Base-by-base conservation (phyloP, 2,113 vertebrate genomes). In the Chionodraco myersi region DNA sequence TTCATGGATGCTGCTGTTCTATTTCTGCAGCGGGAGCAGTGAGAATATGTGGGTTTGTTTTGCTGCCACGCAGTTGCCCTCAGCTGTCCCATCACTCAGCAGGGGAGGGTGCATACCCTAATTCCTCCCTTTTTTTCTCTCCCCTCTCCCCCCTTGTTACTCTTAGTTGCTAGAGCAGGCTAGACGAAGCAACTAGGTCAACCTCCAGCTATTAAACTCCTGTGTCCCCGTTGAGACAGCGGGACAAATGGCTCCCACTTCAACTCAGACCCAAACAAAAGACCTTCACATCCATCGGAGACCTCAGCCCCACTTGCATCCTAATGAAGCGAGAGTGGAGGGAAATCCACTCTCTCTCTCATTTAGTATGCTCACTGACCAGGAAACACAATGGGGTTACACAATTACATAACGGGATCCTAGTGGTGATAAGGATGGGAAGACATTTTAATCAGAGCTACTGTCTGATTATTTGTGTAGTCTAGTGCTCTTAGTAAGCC, bases 31-130 rank as follows among this genome's bases (percentile, higher is more conserved):
- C 0, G 18, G 13, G 45, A 21, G 48, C 64, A 12, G 61, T 69
- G 85, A 79, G 73, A 86, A 80, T 71, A 83, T 87, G 82, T 57
- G 66, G 78, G 86, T 85, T 89, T 79, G 84, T 86, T 85, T 71
- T 44, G 58, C 78, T 83, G 56, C 61, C 54, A 7, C 48, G 47
- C 72, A 74, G 69, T 84, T 74, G 54, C 83, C 79, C 79, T 83
- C 89, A 91, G 90, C 88, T 89, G 91, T 91, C 88, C 81, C 81
- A 86, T 91, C 72, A 52, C 86, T 75, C 85, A 86, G 79, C 79
- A 77, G 84, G 85, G 79, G 84, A 56, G 79, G 68, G 70, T 1
- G 45, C 68, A 66, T 59, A 74, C 71, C 77, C 72, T 80, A 73
- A 16, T 87, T 87, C 49, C 41, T 79, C 72, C 30, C 72, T 18